These are phyloP conservation scores for Pheosia gnoma DNA, from an alignment of 2,888 invertebrate genomes.

Conservation along the genomic window DNA sequence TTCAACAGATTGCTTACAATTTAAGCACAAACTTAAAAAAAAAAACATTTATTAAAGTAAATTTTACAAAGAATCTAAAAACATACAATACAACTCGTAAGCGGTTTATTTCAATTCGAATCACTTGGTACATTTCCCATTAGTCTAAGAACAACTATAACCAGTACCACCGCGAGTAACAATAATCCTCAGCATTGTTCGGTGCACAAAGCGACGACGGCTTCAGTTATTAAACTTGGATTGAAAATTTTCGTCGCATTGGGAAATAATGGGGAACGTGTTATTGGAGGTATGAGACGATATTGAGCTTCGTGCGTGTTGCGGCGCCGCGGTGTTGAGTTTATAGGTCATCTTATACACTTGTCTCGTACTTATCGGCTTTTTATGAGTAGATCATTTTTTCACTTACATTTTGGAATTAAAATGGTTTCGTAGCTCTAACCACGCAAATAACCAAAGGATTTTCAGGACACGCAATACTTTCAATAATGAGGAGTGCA, in stretches of 20 bases:
- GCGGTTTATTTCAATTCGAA: too few species aligned
- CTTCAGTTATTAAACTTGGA: constrained; percentile 51
- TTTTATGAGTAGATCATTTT: background rate
- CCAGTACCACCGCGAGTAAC: constrained; percentile 20
- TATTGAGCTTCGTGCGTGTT: constrained; percentile 32
- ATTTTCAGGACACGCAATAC: too few species aligned
- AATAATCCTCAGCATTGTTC: constrained; percentile 47
- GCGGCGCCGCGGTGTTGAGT: constrained; percentile 2
- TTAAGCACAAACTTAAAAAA: too few species aligned
- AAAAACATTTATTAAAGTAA: too few species aligned
- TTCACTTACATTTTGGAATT: background rate
- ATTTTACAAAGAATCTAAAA: too few species aligned
- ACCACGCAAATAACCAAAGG: too few species aligned
- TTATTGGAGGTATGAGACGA: constrained; percentile 35
- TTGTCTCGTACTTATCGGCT: too few species aligned
- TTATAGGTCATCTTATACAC: background rate
- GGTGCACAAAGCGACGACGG: constrained; percentile 34
- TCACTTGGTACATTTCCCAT: background rate
- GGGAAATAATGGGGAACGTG: constrained; percentile 39
- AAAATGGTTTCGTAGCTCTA: background rate
- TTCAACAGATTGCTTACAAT: too few species aligned
- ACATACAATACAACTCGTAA: too few species aligned
- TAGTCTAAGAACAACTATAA: background rate
- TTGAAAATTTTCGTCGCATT: constrained; percentile 51
- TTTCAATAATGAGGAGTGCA: too few species aligned